Evolutionary conservation across 2,888 invertebrate genomes (phyloP).

Genomic region (Athalia cordata): DNA sequence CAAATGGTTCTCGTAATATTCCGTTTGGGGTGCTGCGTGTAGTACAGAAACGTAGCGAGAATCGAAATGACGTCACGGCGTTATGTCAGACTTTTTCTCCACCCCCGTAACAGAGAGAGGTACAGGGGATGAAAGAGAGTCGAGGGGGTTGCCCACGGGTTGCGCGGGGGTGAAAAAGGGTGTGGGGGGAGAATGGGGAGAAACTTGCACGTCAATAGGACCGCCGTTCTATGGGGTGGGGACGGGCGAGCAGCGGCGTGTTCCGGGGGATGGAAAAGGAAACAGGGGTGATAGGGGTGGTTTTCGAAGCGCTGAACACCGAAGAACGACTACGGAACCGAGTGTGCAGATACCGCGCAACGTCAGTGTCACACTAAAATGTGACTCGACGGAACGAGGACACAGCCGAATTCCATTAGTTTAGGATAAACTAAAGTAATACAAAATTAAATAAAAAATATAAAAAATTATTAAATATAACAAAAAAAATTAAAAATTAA

Average conservation of each 20-base stretch:
- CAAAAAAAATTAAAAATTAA: slow-evolving; percentile 15
- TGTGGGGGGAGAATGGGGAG: slow-evolving; percentile 34
- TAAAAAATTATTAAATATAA: slow-evolving; percentile 36
- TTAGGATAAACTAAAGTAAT: slow-evolving; percentile 48
- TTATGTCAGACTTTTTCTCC: slow-evolving; percentile 58
- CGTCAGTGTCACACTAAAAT: slow-evolving; percentile 63
- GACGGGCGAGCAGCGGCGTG: slow-evolving; percentile 24
- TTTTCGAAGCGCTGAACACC: slow-evolving; percentile 43
- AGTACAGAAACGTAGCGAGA: neutral
- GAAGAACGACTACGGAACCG: slow-evolving; percentile 53
- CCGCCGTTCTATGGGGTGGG: slow-evolving; percentile 52
- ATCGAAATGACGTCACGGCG: slow-evolving; percentile 58
- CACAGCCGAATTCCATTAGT: slow-evolving; percentile 56
- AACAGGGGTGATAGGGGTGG: slow-evolving; percentile 45
- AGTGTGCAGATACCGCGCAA: slow-evolving; percentile 59
- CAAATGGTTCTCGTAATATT: slow-evolving; percentile 12
- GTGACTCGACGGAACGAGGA: slow-evolving; percentile 65
- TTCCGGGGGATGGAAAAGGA: slow-evolving; percentile 47
- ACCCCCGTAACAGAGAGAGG: slow-evolving; percentile 11
- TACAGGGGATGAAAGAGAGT: slow-evolving; percentile 24
- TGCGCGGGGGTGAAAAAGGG: slow-evolving; percentile 7
- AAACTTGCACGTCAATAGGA: slow-evolving; percentile 61
- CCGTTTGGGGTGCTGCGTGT: slow-evolving; percentile 26
- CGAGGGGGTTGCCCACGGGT: slow-evolving; percentile 4
- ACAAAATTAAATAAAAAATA: slow-evolving; percentile 24